These are phyloP conservation scores for Drosophila setosimentum DNA, from an alignment of 2,888 invertebrate species.

Conservation along the genomic window DNA sequence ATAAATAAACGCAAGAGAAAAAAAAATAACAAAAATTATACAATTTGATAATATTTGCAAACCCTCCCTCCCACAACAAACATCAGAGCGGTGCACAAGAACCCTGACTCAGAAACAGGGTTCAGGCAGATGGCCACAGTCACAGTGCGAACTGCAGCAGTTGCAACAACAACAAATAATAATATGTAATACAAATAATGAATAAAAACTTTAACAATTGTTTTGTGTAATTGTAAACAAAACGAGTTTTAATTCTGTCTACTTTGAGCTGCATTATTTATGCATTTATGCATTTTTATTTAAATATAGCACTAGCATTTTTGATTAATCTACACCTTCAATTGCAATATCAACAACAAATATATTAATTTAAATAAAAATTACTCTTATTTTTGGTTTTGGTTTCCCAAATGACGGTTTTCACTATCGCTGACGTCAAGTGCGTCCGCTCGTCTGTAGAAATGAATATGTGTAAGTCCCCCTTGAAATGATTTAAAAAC, in stretches of 20 bases:
- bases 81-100: conserved; percentile 29
- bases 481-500: conserved; percentile 11
- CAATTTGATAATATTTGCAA: conserved; percentile 60
- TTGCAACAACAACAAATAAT: conserved; percentile 56
- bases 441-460: not conserved
- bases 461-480: not conserved
- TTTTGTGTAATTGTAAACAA: conserved; percentile 85
- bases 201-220: conserved; percentile 85
- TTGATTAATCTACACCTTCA: not conserved
- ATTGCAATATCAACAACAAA: not conserved
- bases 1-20: conserved; percentile 36
- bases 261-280: not conserved
- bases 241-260: conserved; percentile 1
- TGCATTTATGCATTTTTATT: not conserved
- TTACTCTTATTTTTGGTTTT: not conserved
- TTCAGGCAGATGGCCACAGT: conserved; percentile 14
- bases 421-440: conserved; percentile 17
- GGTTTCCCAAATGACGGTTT: not conserved
- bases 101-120: conserved; percentile 20
- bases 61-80: conserved; percentile 6
- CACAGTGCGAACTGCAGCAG: conserved; percentile 26
- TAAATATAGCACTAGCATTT: not conserved
- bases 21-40: conserved; percentile 38
- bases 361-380: conserved; percentile 2
- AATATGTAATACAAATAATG: conserved; percentile 82